Base-by-base conservation (phyloP, 2,797 vertebrate species). In the Paedocypris micromegethes region DNA sequence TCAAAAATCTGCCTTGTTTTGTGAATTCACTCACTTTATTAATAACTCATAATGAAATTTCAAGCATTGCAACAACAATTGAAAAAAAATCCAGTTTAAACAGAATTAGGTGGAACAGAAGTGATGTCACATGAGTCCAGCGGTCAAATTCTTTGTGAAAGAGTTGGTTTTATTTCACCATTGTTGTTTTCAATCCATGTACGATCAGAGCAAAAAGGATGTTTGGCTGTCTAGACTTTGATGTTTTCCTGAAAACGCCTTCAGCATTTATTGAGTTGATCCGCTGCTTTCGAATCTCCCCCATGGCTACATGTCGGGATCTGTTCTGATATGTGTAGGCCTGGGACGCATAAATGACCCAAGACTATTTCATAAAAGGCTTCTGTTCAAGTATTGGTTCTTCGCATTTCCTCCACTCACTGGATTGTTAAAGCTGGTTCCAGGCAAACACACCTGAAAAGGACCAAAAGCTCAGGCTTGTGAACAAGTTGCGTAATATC, bases 401-500 rank as follows among this genome's bases (percentile, higher is more conserved):
- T 23, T 23, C 23, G 1, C 23, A 23, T 23, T 23, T 23, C 23
- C 23, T 23, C 23, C 23, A 23, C 23, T 23, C 23, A 23, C 23
- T 23, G 23, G 23, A 23, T 23, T 23, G 23, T 23, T 23, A 23
- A 23, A 23, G 23, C 23, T 23, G 23, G 60, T 39, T 57, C 9
- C 59, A 42, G 61, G 45, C 49, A 46, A 59, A 64, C 65, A 37
- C 53, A 70, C 59, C 44, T 63, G 52, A 60, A 53, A 49, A 49
- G n/a, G 9, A 5, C 55, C 55, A 56, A 62, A 42, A 37, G 44
- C 7, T 45, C 4, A 2, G 46, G 8, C 37, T 59, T 62, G 44
- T 65, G 57, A 70, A 68, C 72, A 64, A 2, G 8, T 52, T 72
- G 54, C 42, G 39, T 66, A 47, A 62, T 72, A 64, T 63, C 40